Evolutionary conservation across 1,140 invertebrate genomes (phyloP).

Genomic region (Nasonia giraulti): DNA sequence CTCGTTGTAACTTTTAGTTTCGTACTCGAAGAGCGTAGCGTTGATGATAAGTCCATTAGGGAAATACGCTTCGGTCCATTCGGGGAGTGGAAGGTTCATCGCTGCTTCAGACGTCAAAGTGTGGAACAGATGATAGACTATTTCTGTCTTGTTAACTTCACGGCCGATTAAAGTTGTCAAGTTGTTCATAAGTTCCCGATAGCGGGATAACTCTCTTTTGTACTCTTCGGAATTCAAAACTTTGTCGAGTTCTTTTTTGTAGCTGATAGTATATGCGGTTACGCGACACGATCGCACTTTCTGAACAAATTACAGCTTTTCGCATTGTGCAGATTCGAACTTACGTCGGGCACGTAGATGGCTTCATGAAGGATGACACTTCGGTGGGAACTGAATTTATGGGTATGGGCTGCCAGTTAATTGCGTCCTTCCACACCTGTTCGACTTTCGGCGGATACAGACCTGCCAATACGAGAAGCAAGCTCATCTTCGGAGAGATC

Average conservation of each 20-base stretch:
- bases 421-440: slow-evolving; percentile 59
- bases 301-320: no score
- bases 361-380: slow-evolving; percentile 43
- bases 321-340: slow-evolving; percentile 30
- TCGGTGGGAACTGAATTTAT: background rate
- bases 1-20: no score
- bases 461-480: slow-evolving; percentile 64
- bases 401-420: slow-evolving; percentile 69
- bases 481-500: slow-evolving; percentile 73
- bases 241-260: slow-evolving; percentile 2
- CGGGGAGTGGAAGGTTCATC: slow-evolving; percentile 59
- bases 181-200: slow-evolving; percentile 53
- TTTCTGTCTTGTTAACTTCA: slow-evolving; percentile 53
- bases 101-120: slow-evolving; percentile 15
- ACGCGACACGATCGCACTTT: background rate
- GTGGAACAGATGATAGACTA: slow-evolving; percentile 60
- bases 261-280: background rate
- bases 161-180: slow-evolving; percentile 60
- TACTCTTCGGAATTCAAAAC: background rate
- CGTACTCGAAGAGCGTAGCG: no score
- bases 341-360: slow-evolving; percentile 65
- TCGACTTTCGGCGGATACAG: slow-evolving; percentile 62
- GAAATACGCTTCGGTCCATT: slow-evolving; percentile 55
- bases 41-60: no score
- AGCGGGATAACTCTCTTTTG: slow-evolving; percentile 41